Evolutionary conservation across 2,797 vertebrate species (phyloP).

Genomic region (Pristis pectinata): DNA sequence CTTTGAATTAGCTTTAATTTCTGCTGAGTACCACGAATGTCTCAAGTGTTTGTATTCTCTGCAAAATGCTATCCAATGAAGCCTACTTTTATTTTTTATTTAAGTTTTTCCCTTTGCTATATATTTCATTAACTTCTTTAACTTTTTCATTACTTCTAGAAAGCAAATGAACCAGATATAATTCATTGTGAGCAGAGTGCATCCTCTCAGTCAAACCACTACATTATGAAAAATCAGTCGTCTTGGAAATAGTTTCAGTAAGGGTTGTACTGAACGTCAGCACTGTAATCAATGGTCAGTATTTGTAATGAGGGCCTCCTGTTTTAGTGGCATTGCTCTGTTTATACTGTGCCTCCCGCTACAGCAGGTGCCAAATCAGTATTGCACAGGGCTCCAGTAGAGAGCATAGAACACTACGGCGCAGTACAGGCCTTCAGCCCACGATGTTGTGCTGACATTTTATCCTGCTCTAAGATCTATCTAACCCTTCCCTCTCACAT

Average conservation of each 20-base stretch:
- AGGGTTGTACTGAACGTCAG: background rate
- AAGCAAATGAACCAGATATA: background rate
- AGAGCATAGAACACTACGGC: no score
- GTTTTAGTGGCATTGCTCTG: background rate
- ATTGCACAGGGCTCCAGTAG: background rate
- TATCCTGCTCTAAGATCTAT: no score
- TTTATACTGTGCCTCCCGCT: background rate
- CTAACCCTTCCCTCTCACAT: no score
- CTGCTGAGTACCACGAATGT: background rate
- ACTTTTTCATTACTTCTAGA: no score
- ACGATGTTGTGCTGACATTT: no score
- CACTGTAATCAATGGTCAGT: background rate
- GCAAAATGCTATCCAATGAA: background rate
- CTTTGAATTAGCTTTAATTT: background rate
- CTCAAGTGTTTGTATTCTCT: background rate
- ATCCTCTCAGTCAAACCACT: background rate
- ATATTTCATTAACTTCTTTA: no score
- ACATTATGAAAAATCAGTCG: background rate
- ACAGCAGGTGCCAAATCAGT: background rate
- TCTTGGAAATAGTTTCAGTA: background rate
- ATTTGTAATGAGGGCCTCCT: background rate
- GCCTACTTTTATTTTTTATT: background rate
- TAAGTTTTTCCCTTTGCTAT: background rate
- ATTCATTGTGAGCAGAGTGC: background rate
- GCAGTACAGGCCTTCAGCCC: no score